phyloP scores from a whole-genome alignment of 2,888 invertebrate genomes.

The Ectobius pallidus region DNA sequence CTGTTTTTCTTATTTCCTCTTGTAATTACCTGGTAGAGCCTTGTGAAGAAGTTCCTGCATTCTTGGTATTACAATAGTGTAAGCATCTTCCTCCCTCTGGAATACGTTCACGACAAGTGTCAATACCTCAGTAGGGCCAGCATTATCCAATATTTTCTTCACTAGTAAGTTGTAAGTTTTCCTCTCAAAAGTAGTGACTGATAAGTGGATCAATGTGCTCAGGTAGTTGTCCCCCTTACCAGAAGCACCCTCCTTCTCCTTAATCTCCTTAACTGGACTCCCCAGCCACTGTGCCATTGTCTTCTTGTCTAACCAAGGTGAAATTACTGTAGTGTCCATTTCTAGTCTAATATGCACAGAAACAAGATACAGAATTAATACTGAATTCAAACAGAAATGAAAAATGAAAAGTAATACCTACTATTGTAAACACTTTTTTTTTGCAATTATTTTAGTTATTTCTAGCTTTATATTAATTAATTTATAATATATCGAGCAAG shows the following conservation, averaged over 20 bases:
- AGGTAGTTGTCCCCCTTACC: neutral
- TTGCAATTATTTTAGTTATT: too few relatives aligned
- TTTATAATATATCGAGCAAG: too few relatives aligned
- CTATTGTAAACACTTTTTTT: too few relatives aligned
- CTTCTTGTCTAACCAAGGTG: neutral
- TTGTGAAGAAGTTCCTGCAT: neutral
- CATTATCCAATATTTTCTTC: neutral
- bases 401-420: too few relatives aligned
- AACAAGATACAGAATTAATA: too few relatives aligned
- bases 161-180: neutral
- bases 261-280: neutral
- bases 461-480: too few relatives aligned
- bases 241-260: neutral
- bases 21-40: neutral
- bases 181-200: neutral
- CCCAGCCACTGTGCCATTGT: neutral
- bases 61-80: neutral
- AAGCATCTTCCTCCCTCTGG: neutral
- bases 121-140: neutral
- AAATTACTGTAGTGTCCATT: neutral
- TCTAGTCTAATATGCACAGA: too few relatives aligned
- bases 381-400: too few relatives aligned
- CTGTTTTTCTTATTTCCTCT: too few relatives aligned
- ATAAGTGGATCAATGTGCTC: neutral
- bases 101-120: neutral